Base-by-base conservation (phyloP, 2,797 vertebrate genomes). In the Naso thynnoides region DNA sequence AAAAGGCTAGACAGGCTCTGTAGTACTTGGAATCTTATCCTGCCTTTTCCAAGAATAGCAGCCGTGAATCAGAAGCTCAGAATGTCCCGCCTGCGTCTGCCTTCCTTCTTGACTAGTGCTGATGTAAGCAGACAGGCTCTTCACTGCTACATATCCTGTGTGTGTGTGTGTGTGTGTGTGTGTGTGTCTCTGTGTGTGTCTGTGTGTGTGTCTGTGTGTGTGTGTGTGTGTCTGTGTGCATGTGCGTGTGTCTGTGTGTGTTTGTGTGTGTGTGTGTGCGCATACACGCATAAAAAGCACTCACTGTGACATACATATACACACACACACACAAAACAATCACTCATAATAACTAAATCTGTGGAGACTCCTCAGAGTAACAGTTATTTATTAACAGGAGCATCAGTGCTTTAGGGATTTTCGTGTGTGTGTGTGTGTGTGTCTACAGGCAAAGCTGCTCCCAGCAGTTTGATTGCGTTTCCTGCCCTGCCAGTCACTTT, bases 361-460 rank as follows among this genome's bases (percentile, higher is more conserved):
- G 82, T n/a, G 53, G 81, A 82, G 85, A 83, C 62, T 8, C 78
- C 86, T 89, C 85, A 86, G 62, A 69, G 82, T 82, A 83, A 84
- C 88, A 79, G 78, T 80, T 86, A 87, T 91, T 91, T 86, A 90
- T 90, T 86, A 91, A 62, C 70, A 70, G 75, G 90, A 75, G 82
- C 55, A 74, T 84, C 77, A 50, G 72, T 60, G 55, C 84, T 83
- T 82, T 67, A 59, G 85, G 80, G 88, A 87, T 73, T 83, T 76
- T 38, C 72, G 73, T 53, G 36, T 61, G n/a, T 58, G 61, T 6
- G 44, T 24, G 50, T 27, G 69, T 54, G 61, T 71, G 56, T 54
- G 50, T 72, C 26, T 59, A 48, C 59, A 44, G 62, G 18, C 47
- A 59, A 59, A 70, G 44, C 29, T 47, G 23, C 19, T 50, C 44